A percentile compares a stretch with the other conserved stretches of the same genome.
Conservation (phyloP, 92 coral and sea anemone genomes). For the Epizoanthus ramosus region DNA sequence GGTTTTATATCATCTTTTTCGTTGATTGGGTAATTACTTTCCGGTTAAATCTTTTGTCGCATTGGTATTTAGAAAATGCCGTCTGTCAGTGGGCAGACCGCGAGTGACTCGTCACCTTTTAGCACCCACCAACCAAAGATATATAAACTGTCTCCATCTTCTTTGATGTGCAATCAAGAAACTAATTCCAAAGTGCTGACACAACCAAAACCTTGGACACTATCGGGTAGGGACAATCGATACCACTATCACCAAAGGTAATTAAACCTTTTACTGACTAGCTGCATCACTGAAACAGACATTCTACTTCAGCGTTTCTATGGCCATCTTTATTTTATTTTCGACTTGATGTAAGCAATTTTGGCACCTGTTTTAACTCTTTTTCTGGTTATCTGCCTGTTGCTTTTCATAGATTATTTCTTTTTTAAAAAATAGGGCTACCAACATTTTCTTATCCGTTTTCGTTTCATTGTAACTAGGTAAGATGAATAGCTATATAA, state of each 20-base stretch:
- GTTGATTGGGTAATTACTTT: constrained; percentile 44
- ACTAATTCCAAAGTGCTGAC: constrained; percentile 7
- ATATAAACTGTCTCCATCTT: constrained; percentile 9
- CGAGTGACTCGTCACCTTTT: constrained; percentile 20
- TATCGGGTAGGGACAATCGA: too few relatives aligned
- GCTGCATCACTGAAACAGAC: too few relatives aligned
- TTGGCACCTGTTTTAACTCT: too few relatives aligned
- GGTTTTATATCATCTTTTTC: constrained; percentile 33
- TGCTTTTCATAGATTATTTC: too few relatives aligned
- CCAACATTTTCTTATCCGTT: too few relatives aligned
- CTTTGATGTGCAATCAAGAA: constrained; percentile 16
- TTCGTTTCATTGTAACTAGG: too few relatives aligned
- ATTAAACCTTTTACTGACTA: neutral
- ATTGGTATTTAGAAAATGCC: constrained; percentile 37
- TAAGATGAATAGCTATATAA: too few relatives aligned
- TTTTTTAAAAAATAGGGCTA: too few relatives aligned
- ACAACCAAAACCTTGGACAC: neutral
- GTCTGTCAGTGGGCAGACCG: constrained; percentile 45
- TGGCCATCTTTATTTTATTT: too few relatives aligned
- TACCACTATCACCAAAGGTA: constrained; percentile 14
- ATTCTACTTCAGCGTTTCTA: too few relatives aligned
- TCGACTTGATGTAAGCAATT: too few relatives aligned
- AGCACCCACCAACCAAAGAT: constrained; percentile 28
- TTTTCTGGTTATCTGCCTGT: too few relatives aligned
- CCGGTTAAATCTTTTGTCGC: constrained; percentile 38